phyloP scores from a whole-genome alignment of 2,888 invertebrate species.

The Phaedon cochleariae region DNA sequence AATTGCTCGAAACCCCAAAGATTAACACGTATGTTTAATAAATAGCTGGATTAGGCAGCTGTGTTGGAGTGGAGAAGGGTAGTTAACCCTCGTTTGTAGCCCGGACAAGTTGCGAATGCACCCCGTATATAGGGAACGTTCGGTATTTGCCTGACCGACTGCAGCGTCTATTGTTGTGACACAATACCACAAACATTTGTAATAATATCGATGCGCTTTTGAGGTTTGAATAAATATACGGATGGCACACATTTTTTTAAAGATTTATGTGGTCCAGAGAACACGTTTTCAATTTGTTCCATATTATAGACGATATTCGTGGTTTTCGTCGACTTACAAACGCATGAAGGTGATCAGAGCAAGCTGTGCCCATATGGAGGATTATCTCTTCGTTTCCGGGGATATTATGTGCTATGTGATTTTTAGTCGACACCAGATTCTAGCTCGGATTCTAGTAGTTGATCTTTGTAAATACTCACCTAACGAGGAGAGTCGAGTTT shows the following conservation, averaged over 20 bases:
- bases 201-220: constrained; percentile 64
- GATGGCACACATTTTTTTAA: constrained; percentile 42
- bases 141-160: constrained; percentile 42
- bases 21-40: constrained; percentile 65
- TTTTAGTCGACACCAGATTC: not conserved
- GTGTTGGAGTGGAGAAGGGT: constrained; percentile 57
- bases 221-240: constrained; percentile 56
- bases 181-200: constrained; percentile 63
- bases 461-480: not conserved
- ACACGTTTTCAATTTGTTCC: constrained; percentile 11
- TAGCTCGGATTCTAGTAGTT: not conserved
- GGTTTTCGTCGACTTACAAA: not conserved
- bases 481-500: too few species aligned
- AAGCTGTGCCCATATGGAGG: not conserved
- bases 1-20: constrained; percentile 51
- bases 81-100: constrained; percentile 51
- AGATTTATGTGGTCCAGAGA: constrained; percentile 45
- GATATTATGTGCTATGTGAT: not conserved
- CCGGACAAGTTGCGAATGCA: constrained; percentile 24
- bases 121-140: not conserved
- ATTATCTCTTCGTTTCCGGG: not conserved
- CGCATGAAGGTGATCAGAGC: not conserved
- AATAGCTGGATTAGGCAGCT: constrained; percentile 64
- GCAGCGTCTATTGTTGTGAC: constrained; percentile 58
- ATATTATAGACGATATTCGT: not conserved